Conservation (phyloP, 2,888 invertebrate genomes). For the Invenusta paracnida region DNA sequence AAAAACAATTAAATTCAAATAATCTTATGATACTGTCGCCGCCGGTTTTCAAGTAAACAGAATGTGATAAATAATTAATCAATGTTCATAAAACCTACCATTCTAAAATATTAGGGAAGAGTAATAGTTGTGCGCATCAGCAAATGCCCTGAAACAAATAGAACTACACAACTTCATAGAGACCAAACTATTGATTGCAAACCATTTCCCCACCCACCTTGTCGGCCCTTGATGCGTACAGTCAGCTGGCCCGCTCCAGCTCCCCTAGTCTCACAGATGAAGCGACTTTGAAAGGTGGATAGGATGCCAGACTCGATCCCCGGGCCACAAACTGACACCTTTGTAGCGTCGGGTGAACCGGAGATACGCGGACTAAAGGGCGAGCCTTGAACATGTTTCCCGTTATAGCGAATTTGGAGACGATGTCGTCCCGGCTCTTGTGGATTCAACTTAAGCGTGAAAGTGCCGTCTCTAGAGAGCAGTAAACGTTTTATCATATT, state of each 20-base stretch:
- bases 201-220: no score
- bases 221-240: slow-evolving; percentile 89
- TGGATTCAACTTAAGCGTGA: slow-evolving; percentile 80
- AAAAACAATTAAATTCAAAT: no score
- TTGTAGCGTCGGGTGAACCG: slow-evolving; percentile 90
- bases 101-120: no score
- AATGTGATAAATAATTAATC: no score
- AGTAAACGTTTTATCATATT: no score
- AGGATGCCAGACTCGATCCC: slow-evolving; percentile 92
- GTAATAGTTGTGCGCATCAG: no score
- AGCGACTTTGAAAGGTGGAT: slow-evolving; percentile 90
- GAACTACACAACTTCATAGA: no score
- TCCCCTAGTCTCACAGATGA: slow-evolving; percentile 90
- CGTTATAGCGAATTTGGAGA: slow-evolving; percentile 72
- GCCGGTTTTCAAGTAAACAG: no score
- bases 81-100: no score
- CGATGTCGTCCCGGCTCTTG: slow-evolving; percentile 86
- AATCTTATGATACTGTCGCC: no score
- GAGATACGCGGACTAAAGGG: slow-evolving; percentile 82
- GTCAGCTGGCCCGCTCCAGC: slow-evolving; percentile 96
- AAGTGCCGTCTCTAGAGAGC: slow-evolving; percentile 81
- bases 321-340: slow-evolving; percentile 91
- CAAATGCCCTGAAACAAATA: no score
- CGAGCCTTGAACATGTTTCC: slow-evolving; percentile 68
- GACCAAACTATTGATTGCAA: no score